phyloP scores from a whole-genome alignment of 1,140 invertebrate genomes.

The Drosophila ironensis region DNA sequence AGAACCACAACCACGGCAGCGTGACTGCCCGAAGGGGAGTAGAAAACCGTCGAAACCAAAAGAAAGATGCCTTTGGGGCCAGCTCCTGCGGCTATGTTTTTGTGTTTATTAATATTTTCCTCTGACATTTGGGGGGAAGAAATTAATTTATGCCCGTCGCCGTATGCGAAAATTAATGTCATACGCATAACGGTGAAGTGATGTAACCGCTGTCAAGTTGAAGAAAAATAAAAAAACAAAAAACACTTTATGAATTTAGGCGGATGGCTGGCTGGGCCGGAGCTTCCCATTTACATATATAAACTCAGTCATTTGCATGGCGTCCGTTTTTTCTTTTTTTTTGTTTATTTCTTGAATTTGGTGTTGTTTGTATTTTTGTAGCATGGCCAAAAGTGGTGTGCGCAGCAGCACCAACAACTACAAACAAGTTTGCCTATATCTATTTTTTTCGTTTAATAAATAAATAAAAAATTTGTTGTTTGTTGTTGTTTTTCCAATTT shows the following conservation, averaged over 20 bases:
- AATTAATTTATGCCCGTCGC: slow-evolving; percentile 59
- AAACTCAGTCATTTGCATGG: slow-evolving; percentile 5
- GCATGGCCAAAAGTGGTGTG: slow-evolving; percentile 41
- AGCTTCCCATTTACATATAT: slow-evolving; percentile 44
- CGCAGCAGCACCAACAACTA: slow-evolving; percentile 38
- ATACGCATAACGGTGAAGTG: slow-evolving; percentile 73
- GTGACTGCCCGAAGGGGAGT: slow-evolving; percentile 40
- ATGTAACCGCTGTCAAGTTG: slow-evolving; percentile 67
- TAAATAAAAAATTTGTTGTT: slow-evolving; percentile 57
- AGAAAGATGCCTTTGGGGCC: neutral
- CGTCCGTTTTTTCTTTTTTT: neutral
- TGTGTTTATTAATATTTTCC: neutral
- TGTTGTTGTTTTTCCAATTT: slow-evolving; percentile 34
- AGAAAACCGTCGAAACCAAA: neutral
- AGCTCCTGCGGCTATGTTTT: slow-evolving; percentile 7
- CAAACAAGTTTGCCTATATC: slow-evolving; percentile 62
- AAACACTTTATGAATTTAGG: slow-evolving; percentile 48
- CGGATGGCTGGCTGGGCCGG: slow-evolving; percentile 34
- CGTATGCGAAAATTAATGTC: slow-evolving; percentile 76
- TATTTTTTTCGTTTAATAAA: slow-evolving; percentile 68
- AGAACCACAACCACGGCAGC: slow-evolving; percentile 67
- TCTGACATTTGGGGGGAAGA: slow-evolving; percentile 26
- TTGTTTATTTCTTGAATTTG: neutral
- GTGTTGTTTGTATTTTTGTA: slow-evolving; percentile 7
- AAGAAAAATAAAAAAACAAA: too few species aligned